Evolutionary conservation across 2,888 invertebrate genomes (phyloP).

Genomic region (Epirrita christyi): DNA sequence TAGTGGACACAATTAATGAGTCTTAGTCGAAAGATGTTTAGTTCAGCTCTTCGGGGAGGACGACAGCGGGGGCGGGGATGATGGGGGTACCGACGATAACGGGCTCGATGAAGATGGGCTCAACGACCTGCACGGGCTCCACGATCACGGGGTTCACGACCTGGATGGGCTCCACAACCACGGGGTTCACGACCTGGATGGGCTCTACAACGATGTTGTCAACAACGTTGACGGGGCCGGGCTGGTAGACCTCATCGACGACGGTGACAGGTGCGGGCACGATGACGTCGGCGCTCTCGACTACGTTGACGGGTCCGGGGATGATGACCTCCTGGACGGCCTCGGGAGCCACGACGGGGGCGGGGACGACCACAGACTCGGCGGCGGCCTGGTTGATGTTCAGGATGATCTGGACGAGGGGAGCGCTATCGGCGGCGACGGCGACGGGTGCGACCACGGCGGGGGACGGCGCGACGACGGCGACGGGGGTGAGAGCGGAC

Average conservation of each 20-base stretch:
- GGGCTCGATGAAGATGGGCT: slow-evolving; percentile 35
- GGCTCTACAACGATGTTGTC: slow-evolving; percentile 21
- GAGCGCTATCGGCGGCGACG: slow-evolving; percentile 33
- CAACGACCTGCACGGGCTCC: slow-evolving; percentile 11
- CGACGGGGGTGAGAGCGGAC: slow-evolving; percentile 42
- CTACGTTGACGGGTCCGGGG: slow-evolving; percentile 26
- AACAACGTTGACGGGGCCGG: too few relatives aligned
- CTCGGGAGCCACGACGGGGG: slow-evolving; percentile 26
- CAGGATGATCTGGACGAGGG: slow-evolving; percentile 54
- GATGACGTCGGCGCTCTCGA: slow-evolving; percentile 31
- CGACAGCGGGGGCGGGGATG: slow-evolving; percentile 48
- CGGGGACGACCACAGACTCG: slow-evolving; percentile 33
- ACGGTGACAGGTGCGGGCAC: slow-evolving; percentile 20
- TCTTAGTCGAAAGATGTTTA: slow-evolving; percentile 28
- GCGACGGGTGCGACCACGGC: slow-evolving; percentile 24
- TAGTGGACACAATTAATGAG: too few relatives aligned
- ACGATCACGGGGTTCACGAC: slow-evolving; percentile 29
- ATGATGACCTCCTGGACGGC: slow-evolving; percentile 25
- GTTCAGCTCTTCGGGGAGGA: slow-evolving; percentile 52
- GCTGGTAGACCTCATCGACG: too few relatives aligned
- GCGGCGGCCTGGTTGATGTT: slow-evolving; percentile 45
- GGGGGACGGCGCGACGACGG: slow-evolving; percentile 3
- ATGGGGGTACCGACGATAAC: slow-evolving; percentile 45
- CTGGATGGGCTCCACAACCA: slow-evolving; percentile 39
- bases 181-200: slow-evolving; percentile 29